Evolutionary conservation across 2,888 invertebrate genomes (phyloP), one percentile per base, ranked within the genome.

Genomic region (Dysmachus trigonus): DNA sequence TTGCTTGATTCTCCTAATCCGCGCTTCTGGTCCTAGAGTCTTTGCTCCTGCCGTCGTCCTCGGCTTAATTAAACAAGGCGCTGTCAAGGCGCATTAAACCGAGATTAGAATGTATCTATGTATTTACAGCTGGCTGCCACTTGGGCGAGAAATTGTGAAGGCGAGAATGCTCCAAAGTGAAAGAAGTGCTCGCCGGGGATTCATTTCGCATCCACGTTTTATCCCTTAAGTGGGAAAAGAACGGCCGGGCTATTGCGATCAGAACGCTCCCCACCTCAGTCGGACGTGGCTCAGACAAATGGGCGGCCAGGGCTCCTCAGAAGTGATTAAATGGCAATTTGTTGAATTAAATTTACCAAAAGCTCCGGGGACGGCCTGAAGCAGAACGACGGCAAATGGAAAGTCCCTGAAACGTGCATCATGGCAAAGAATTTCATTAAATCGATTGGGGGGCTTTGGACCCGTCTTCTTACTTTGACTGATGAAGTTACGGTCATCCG

Each of bases 301-400:
- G 27, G 30, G 10, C 15, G 22, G 35, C 47, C 27, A 47, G 13
- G 38, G n/a, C 5, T 77, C 47, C 77, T 47, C 47, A 15, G 35
- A 77, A 77, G 77, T 77, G 77, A 77, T 77, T 77, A 77, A 77
- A 77, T 77, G 77, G 77, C 77, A 77, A 77, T 77, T 77, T 77
- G 77, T 77, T 77, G 77, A 77, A 77, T 77, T 77, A 77, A 77
- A 77, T 77, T 77, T 47, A 35, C 47, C 27, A 47, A 77, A 76
- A 77, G 77, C 41, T 77, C 47, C 10, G 22, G 77, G 77, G 30
- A 77, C 47, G 77, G 47, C 10, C 8, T 41, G 77, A 47, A 76
- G 38, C 18, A 76, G 38, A 1, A 1, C 35, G 41, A 18, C 38
- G 22, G 6, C 18, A 41, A 41, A 76, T 47, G 51, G 30, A 77